Percentiles rank a stretch among this genome's conserved stretches.
Conservation (phyloP, 2,888 invertebrate genomes). For the Nomada ruficornis region DNA sequence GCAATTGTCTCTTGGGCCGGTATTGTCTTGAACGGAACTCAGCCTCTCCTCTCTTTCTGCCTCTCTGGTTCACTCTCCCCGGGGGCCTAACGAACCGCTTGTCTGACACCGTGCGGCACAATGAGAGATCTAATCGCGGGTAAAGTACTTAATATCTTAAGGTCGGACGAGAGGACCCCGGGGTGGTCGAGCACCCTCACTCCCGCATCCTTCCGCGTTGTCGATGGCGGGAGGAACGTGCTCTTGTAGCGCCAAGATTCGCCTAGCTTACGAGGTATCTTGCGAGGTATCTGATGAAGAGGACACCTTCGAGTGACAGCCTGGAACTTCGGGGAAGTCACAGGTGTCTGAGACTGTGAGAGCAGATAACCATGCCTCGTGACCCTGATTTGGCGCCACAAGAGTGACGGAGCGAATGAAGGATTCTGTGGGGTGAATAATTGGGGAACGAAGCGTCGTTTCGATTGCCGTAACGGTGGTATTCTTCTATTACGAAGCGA, state of each 20-base stretch:
- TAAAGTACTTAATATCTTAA: constrained; percentile 84
- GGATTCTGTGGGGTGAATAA: background rate
- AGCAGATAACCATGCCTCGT: constrained; percentile 60
- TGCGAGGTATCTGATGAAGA: constrained; percentile 80
- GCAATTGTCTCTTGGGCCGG: constrained; percentile 83
- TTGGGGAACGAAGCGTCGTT: background rate
- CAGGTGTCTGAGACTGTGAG: constrained; percentile 61
- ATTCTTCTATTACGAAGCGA: background rate
- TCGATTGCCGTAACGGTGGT: background rate
- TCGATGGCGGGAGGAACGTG: constrained; percentile 30
- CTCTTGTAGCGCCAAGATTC: constrained; percentile 51
- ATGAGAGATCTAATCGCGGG: constrained; percentile 84
- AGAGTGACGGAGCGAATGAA: background rate
- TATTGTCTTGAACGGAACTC: constrained; percentile 78
- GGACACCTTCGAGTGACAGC: constrained; percentile 79
- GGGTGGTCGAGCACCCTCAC: constrained; percentile 33
- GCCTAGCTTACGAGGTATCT: constrained; percentile 65
- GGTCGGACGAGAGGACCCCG: constrained; percentile 76
- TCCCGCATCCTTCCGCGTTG: constrained; percentile 33
- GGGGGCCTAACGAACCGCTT: constrained; percentile 79
- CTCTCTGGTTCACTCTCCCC: constrained; percentile 47
- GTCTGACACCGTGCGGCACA: constrained; percentile 83
- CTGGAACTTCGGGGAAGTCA: constrained; percentile 66
- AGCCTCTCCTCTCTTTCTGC: constrained; percentile 23
- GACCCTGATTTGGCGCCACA: constrained; percentile 63